Evolutionary conservation across 2,797 vertebrate genomes (phyloP).

Genomic region (Balearica regulorum): DNA sequence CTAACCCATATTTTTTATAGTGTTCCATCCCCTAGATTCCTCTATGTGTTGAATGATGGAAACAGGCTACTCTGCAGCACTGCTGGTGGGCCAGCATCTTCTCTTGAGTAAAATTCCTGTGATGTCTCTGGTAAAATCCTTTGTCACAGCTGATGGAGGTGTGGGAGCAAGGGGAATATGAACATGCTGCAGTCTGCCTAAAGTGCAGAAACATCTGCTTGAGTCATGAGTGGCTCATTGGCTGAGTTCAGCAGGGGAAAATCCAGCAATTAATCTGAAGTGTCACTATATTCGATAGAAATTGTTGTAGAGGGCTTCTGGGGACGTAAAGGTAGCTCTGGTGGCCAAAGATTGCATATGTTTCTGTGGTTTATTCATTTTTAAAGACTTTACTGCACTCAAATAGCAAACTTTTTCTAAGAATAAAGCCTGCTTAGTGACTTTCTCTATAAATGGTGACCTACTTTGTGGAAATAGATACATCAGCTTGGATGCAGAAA

Average conservation of each 20-base stretch:
- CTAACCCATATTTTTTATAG: accelerated
- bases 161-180: background rate
- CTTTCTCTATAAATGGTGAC: background rate
- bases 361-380: constrained; percentile 9
- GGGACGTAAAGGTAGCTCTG: background rate
- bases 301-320: background rate
- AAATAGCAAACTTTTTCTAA: background rate
- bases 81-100: background rate
- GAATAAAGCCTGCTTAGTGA: background rate
- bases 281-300: background rate
- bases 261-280: constrained; percentile 42
- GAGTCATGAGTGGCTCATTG: constrained; percentile 3
- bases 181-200: background rate
- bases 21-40: background rate
- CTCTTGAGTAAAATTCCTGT: background rate
- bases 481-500: background rate
- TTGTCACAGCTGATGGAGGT: constrained; percentile 13
- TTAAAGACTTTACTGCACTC: background rate
- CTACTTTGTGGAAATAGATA: background rate
- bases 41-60: background rate
- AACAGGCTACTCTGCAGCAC: background rate
- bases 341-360: background rate
- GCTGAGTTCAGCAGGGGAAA: constrained; percentile 23
- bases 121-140: background rate
- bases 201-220: constrained; percentile 31